Evolutionary conservation across 2,797 vertebrate genomes (phyloP).

Genomic region (Micropoecilia bifurca): DNA sequence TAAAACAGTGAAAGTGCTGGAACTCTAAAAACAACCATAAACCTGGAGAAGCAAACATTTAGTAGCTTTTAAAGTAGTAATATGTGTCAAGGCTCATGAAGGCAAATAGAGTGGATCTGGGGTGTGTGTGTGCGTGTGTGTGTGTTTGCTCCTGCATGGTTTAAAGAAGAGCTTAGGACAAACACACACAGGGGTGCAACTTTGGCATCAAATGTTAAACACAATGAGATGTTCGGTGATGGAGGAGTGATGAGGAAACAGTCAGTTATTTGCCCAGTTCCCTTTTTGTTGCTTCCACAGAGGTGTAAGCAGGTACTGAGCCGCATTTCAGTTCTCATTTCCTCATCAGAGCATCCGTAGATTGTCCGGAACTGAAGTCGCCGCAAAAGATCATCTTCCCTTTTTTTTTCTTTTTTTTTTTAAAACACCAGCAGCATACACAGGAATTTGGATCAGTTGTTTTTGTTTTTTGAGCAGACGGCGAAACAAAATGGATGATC

Average conservation of each 20-base stretch:
- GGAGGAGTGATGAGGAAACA: background rate
- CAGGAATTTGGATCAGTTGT: slow-evolving; percentile 19
- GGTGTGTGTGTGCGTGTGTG: background rate
- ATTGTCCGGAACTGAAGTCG: slow-evolving; percentile 12
- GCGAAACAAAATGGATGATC: slow-evolving; percentile 24
- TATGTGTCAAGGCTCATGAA: slow-evolving; percentile 53
- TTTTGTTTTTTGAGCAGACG: slow-evolving; percentile 30
- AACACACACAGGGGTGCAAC: slow-evolving; percentile 26
- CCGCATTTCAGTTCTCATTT: slow-evolving; percentile 42
- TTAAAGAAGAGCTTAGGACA: background rate
- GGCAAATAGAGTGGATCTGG: slow-evolving; percentile 2
- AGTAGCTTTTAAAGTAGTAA: slow-evolving; percentile 48
- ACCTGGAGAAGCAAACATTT: slow-evolving; percentile 42
- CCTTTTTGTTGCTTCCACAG: slow-evolving; percentile 28
- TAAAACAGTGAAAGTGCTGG: slow-evolving; percentile 61
- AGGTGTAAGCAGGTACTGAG: slow-evolving; percentile 21
- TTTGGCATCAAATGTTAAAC: slow-evolving; percentile 42
- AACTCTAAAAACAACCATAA: slow-evolving; percentile 37
- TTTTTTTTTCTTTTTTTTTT: background rate
- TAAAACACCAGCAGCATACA: slow-evolving; percentile 8
- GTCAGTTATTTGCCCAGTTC: slow-evolving; percentile 39
- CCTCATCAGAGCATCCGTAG: slow-evolving; percentile 47
- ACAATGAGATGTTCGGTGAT: slow-evolving; percentile 41
- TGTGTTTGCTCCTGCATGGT: background rate
- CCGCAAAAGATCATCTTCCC: slow-evolving; percentile 15